Evolutionary conservation across 2,888 invertebrate genomes (phyloP), one percentile per base, ranked within the genome.

Genomic region (Acronicta alni): DNA sequence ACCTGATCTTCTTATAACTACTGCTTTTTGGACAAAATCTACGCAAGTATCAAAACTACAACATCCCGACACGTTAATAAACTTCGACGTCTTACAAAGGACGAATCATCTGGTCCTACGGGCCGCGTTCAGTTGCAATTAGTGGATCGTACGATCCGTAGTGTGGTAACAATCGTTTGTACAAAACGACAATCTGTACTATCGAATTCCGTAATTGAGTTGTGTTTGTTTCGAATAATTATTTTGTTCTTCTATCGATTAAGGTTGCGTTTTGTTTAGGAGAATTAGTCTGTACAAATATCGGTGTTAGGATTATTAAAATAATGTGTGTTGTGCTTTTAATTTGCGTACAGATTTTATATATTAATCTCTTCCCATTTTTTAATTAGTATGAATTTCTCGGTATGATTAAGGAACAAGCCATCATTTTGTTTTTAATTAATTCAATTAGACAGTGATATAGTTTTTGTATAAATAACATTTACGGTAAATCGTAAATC

Each of bases 51-150:
- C 76, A 76, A 77, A 55, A 59, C 23, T n/a, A 7, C 38, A 16
- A 0, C 7, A 42, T 32, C 23, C 17, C 16, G 8, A 41, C 18
- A 55, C n/a, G 15, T 53, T 26, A 53, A 57, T 52, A 51, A 47
- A 68, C 63, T 23, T 64, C 53, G 59, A 68, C 53, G 59, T 72
- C 53, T 75, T 32, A 64, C 77, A 73, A 71, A 73, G 79, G 71
- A 73, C 71, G 23, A 18, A 39, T 35, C 51, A 44, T 45, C 51
- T 57, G 41, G 71, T 76, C 77, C 73, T 77, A 73, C 68, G 70
- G 65, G 65, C 59, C 41, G 42, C 37, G 49, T 59, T 53, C 76
- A 74, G 73, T 80, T 55, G 56, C 66, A 80, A 80, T 79, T 80
- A 79, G 70, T 32, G 49, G 3, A 52, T 54, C 72, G 63, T 49